Evolutionary conservation across 2,113 vertebrate genomes (phyloP), one percentile per base, ranked within the genome.

Genomic region (Salvelinus fontinalis): DNA sequence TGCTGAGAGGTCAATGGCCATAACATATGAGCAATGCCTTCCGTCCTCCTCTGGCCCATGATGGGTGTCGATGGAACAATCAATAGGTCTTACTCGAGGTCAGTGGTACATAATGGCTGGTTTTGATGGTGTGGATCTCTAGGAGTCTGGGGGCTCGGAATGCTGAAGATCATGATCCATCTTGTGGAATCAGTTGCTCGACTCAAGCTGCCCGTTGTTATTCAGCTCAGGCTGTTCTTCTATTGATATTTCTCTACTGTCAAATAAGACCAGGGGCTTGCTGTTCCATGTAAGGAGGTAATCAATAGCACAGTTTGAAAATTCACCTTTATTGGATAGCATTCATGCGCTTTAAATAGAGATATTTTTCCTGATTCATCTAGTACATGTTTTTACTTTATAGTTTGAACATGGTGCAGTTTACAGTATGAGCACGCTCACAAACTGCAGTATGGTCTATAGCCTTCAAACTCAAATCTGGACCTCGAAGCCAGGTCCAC

Each of bases 271-370:
- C 12, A 77, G 60, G 27, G 29, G 20, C 69, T 60, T 73, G 62
- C 49, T 54, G 48, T 65, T 60, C 31, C 54, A 60, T 64, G 65
- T 48, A 74, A 57, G 70, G 54, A 69, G 18, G 34, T 27, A 54
- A 79, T 79, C 77, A 75, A 75, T 75, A 75, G 66, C 29, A 71
- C 59, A 65, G 67, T 57, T 34, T 74, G 72, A 44, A 44, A 74
- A 74, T 74, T 7, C 26, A 57, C 66, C 29, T 68, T 68, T 16
- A 68, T 68, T 68, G 27, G 31, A 68, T 68, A 31, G 27, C 66
- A 68, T 68, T 68, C 11, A n/a, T 39, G 20, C 2, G 5, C 5
- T 29, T 34, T 67, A 67, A 67, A 67, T 51, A 51, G 13, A 51
- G 49, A 51, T 68, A 16, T 34, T 20, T 68, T 34, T 39, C 29